Evolutionary conservation across 2,888 invertebrate species (phyloP), one percentile per base, ranked within the genome.

Genomic region (Agrotis puta): DNA sequence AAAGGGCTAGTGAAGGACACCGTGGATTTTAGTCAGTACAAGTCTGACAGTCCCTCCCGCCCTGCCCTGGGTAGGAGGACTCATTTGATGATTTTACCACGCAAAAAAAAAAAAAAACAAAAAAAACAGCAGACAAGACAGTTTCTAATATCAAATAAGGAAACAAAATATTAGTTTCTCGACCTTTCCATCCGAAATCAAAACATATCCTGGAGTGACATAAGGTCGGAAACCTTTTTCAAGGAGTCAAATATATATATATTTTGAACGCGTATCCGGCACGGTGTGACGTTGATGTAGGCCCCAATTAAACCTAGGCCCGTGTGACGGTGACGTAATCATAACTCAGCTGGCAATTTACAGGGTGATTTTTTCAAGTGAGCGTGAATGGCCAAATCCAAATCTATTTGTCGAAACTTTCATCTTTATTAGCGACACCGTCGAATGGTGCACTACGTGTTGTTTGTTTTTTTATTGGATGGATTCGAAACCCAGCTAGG

Each of bases 251-350:
- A 84, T 82, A 77, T 77, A 85, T 84, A 84, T 82, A 77, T 77
- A 85, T 84, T 85, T 84, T 73, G 54, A 71, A 68, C 82, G 72
- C 70, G 64, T 69, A 77, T 79, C 71, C 78, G 61, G 64, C 48
- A 24, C 50, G 50, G 51, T 33, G 50, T 86, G 86, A 86, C 86
- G 74, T 85, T 85, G 85, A 85, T 69, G 63, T 77, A 85, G 85
- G 85, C 74, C 63, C 75, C 82, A 86, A 85, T 85, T 85, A 85
- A 80, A 85, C 65, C 71, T 53, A 68, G 62, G 61, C 65, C 72
- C 74, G 72, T 71, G 63, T 84, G 76, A 80, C 72, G 43, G 63
- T 74, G 69, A 81, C 67, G 66, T 20, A 63, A 64, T 84, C 83
- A 84, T 88, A 84, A 87, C 76, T 84, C 74, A 81, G 77, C 79